These are phyloP conservation scores for Nebria salina DNA, from an alignment of 2,888 invertebrate species.

Conservation along the genomic window DNA sequence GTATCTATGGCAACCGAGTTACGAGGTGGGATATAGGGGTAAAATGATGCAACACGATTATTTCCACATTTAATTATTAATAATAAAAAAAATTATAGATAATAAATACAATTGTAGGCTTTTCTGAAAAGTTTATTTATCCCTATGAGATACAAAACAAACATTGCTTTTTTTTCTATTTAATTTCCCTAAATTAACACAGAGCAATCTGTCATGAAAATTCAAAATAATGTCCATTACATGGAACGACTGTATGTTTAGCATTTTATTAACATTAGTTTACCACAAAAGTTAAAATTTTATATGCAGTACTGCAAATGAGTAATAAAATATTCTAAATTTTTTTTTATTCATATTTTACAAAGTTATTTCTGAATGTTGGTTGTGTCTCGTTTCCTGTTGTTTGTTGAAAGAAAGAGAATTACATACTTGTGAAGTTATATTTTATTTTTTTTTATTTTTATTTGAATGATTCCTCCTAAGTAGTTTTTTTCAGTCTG, in stretches of 20 bases:
- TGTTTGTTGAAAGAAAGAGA: not conserved
- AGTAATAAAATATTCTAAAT: conserved; percentile 65
- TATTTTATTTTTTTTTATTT: not conserved
- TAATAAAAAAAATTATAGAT: not conserved
- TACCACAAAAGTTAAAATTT: conserved; percentile 54
- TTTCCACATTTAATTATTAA: conserved; percentile 4
- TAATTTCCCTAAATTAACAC: conserved; percentile 67
- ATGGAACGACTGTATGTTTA: conserved; percentile 51
- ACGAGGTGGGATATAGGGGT: not conserved
- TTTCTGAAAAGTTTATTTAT: conserved; percentile 70
- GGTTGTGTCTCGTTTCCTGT: not conserved
- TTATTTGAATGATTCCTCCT: conserved; percentile 12
- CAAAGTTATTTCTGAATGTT: not conserved
- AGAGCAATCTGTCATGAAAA: conserved; percentile 65
- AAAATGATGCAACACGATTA: not conserved
- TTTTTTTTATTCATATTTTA: conserved; percentile 59
- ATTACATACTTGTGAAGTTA: not conserved
- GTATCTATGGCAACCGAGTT: not conserved
- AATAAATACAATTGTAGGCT: conserved; percentile 50
- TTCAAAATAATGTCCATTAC: conserved; percentile 59
- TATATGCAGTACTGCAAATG: conserved; percentile 64
- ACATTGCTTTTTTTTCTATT: conserved; percentile 64
- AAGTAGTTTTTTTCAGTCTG: conserved; percentile 14
- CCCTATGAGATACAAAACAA: conserved; percentile 73
- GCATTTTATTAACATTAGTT: conserved; percentile 42